Evolutionary conservation across 2,797 vertebrate species (phyloP), one percentile per base, ranked within the genome.

Genomic region (Glyptemys insculpta): DNA sequence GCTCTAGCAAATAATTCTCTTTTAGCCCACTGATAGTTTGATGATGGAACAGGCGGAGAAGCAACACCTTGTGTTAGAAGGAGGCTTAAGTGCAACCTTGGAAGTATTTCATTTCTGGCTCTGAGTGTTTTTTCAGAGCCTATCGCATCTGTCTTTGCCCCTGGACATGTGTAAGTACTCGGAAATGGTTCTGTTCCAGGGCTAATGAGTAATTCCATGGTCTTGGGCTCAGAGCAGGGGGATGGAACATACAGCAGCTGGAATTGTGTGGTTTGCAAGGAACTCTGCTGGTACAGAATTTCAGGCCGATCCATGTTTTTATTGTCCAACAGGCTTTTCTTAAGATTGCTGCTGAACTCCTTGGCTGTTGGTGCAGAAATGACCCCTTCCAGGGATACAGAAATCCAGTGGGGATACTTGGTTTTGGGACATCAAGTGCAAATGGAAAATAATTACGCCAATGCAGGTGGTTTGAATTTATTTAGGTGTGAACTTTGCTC

Each of bases 161-260:
- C 74, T 86, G 94, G 86, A 92, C 95, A 92, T 91, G 94, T 54
- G 79, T 95, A 96, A 97, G 95, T 91, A 96, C 95, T 91, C 76
- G 9, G 0, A 95, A 74, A 84, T 90, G 83, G 1, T 16, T 97
- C 90, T 95, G 88, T 96, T 97, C 95, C 96, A 96, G 92, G 83
- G 76, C 62, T 96, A 97, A 96, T 92, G 94, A 91, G 89, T 92
- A 95, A 97, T 97, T 96, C 96, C 94, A 95, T 81, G 94, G 94
- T 89, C 83, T 86, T 89, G 91, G 89, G 93, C 91, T 76, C 87
- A 83, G 85, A 94, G 54, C 59, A 80, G 88, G 72, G 29, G 52
- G 34, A 74, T 95, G 85, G 95, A 88, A 49, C 41, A 83, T 10
- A 44, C 56, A 88, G 92, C 96, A 94, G 91, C 76, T 6, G 1